These are phyloP conservation scores for Brachyrhaphis roseni DNA, from an alignment of 2,797 vertebrate genomes.

Conservation along the genomic window DNA sequence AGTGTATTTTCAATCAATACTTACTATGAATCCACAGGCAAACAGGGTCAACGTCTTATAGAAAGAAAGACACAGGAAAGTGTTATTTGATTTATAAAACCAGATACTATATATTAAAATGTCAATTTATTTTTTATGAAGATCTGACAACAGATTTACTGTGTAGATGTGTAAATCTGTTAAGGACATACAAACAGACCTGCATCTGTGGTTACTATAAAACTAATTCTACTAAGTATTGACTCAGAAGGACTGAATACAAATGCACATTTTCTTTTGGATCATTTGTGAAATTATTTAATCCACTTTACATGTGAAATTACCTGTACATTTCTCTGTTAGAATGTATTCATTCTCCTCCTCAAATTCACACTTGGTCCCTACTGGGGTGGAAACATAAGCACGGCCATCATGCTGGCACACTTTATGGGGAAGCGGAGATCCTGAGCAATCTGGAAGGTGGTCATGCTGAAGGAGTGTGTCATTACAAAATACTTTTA, in stretches of 20 bases:
- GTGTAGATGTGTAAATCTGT: too few relatives aligned
- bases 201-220: too few relatives aligned
- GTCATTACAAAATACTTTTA: neutral
- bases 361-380: conserved; percentile 10
- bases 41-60: conserved; percentile 4
- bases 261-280: too few relatives aligned
- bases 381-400: neutral
- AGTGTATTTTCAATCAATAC: neutral
- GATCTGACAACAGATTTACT: neutral
- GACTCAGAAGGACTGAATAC: neutral
- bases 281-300: too few relatives aligned
- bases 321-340: conserved; percentile 26
- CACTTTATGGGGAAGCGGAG: neutral
- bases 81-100: neutral
- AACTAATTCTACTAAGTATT: too few relatives aligned
- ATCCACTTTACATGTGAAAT: neutral
- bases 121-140: neutral
- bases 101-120: neutral
- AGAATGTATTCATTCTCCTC: rapidly evolving
- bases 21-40: conserved; percentile 7
- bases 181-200: too few relatives aligned
- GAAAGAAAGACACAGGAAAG: neutral
- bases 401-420: conserved; percentile 19
- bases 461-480: rapidly evolving
- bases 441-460: conserved; percentile 1